Evolutionary conservation across 2,888 invertebrate species (phyloP).

Genomic region (Diplazon laetatorius): DNA sequence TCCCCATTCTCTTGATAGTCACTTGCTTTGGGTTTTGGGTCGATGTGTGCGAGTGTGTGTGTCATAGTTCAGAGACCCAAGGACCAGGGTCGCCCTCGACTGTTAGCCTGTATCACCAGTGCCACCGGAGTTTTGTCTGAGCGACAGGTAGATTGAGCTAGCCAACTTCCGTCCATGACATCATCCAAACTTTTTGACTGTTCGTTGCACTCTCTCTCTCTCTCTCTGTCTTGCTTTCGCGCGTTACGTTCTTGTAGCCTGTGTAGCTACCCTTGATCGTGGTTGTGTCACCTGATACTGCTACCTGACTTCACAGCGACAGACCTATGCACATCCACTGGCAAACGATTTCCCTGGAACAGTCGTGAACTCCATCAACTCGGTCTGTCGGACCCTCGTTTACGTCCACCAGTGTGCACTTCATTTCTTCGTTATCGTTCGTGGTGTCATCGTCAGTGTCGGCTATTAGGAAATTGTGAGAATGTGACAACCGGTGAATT

Average conservation of each 20-base stretch:
- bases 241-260: constrained; percentile 48
- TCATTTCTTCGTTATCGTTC: constrained; percentile 13
- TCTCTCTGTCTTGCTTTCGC: too few species aligned
- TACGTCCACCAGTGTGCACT: constrained; percentile 19
- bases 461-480: constrained; percentile 10
- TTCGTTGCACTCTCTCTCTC: constrained; percentile 30
- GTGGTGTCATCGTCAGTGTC: constrained; percentile 31
- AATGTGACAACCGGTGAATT: constrained; percentile 43
- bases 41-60: constrained; percentile 22
- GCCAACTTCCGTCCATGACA: constrained; percentile 64
- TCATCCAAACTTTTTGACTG: constrained; percentile 49
- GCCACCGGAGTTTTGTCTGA: constrained; percentile 46
- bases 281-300: constrained; percentile 27
- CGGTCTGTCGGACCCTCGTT: constrained; percentile 16
- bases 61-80: constrained; percentile 26
- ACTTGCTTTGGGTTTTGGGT: constrained; percentile 10
- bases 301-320: constrained; percentile 26
- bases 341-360: constrained; percentile 53
- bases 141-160: constrained; percentile 45
- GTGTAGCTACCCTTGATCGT: constrained; percentile 41
- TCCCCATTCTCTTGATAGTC: constrained; percentile 18
- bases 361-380: constrained; percentile 65
- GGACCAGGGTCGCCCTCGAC: constrained; percentile 45
- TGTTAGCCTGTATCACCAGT: constrained; percentile 23
- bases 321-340: constrained; percentile 34